Conservation (phyloP, 2,113 vertebrate species). For the Phocoena phocoena region DNA sequence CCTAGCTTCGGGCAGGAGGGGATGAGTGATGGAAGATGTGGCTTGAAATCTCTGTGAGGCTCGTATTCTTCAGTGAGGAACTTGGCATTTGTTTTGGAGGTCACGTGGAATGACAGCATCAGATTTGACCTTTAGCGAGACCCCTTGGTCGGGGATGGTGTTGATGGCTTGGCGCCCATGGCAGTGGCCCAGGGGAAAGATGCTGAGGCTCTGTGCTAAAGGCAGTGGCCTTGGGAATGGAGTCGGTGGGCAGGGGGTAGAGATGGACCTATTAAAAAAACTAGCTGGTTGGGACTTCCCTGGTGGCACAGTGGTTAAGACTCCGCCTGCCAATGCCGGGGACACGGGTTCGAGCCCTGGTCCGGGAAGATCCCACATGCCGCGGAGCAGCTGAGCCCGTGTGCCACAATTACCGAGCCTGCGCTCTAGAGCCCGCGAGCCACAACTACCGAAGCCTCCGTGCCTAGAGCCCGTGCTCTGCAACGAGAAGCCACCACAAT, state of each 20-base stretch:
- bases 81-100: neutral
- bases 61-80: neutral
- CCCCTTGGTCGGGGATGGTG: too few relatives aligned
- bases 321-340: neutral
- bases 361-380: neutral
- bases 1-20: neutral
- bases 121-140: neutral
- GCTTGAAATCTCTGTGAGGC: neutral
- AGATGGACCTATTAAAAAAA: too few relatives aligned
- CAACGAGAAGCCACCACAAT: neutral
- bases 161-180: neutral
- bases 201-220: neutral
- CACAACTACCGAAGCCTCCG: neutral
- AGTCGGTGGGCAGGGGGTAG: neutral
- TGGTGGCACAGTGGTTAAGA: neutral
- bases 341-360: neutral
- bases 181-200: neutral
- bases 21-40: too few relatives aligned
- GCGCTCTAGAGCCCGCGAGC: neutral
- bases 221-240: neutral
- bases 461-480: neutral
- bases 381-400: neutral
- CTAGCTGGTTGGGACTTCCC: neutral
- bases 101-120: rapidly evolving
- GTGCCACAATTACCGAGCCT: too few relatives aligned